Evolutionary conservation across 2,888 invertebrate genomes (phyloP).

Genomic region (Chrysolina oricalcia): DNA sequence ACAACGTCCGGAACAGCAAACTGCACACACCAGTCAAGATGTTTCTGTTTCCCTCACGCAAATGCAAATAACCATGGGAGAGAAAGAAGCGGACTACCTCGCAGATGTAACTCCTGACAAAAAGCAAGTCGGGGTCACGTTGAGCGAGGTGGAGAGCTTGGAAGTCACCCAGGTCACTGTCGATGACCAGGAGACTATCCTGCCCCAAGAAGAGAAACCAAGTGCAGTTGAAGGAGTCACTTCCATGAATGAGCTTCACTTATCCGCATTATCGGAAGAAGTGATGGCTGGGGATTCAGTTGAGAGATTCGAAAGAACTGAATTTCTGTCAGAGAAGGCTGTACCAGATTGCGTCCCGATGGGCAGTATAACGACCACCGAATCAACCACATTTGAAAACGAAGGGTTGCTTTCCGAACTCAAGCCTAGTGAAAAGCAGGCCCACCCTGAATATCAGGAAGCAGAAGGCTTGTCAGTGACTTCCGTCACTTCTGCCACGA

Average conservation of each 20-base stretch:
- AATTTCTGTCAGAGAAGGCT: slow-evolving; percentile 55
- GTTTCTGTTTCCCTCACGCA: slow-evolving; percentile 71
- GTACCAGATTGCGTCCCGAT: slow-evolving; percentile 68
- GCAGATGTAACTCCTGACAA: slow-evolving; percentile 72
- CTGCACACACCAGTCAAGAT: slow-evolving; percentile 70
- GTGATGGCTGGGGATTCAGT: slow-evolving; percentile 72
- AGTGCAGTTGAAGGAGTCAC: slow-evolving; percentile 73
- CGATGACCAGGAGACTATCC: slow-evolving; percentile 73
- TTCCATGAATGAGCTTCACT: slow-evolving; percentile 72
- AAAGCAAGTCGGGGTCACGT: slow-evolving; percentile 73
- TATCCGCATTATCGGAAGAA: slow-evolving; percentile 77
- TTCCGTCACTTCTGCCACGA: slow-evolving; percentile 74
- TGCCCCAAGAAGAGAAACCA: slow-evolving; percentile 69
- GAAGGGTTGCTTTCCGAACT: slow-evolving; percentile 72
- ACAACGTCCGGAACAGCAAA: slow-evolving; percentile 69
- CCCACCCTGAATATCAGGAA: slow-evolving; percentile 73
- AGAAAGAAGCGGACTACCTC: slow-evolving; percentile 73
- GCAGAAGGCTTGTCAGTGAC: slow-evolving; percentile 76
- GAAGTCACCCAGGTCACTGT: slow-evolving; percentile 76
- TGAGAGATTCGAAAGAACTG: slow-evolving; percentile 58
- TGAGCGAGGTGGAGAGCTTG: slow-evolving; percentile 76
- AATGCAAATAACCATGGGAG: slow-evolving; percentile 71
- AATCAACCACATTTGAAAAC: slow-evolving; percentile 76
- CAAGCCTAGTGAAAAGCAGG: slow-evolving; percentile 72
- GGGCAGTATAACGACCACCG: slow-evolving; percentile 75